Conservation (phyloP, 2,113 vertebrate genomes). For the Neodon shergylaensis region DNA sequence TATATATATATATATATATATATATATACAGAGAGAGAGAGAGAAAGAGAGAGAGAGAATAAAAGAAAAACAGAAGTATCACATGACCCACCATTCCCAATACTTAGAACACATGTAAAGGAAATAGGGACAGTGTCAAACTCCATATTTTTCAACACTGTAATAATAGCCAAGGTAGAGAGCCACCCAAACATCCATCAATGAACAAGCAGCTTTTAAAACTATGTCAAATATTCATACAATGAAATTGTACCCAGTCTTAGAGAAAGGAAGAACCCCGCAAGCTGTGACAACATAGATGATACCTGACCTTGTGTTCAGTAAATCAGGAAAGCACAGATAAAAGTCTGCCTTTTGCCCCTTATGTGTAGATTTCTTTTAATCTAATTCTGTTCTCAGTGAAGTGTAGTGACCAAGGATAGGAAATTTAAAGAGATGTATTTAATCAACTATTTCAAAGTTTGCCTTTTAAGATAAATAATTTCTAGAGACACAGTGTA, state of each 20-base stretch:
- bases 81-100: background rate
- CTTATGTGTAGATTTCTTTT: background rate
- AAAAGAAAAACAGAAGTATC: background rate
- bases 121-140: background rate
- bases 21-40: rapidly evolving
- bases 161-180: background rate
- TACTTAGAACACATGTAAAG: background rate
- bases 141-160: background rate
- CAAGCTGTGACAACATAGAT: background rate
- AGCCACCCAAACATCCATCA: background rate
- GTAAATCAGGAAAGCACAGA: background rate
- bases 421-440: background rate
- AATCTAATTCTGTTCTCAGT: background rate
- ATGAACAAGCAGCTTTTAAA: background rate
- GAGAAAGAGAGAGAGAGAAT: too few relatives aligned
- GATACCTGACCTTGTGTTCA: background rate
- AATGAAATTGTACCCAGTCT: background rate
- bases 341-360: background rate
- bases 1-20: too few relatives aligned
- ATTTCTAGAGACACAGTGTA: background rate
- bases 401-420: background rate
- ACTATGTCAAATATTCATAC: background rate
- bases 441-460: background rate
- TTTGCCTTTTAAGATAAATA: background rate
- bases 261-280: background rate